Evolutionary conservation across 2,113 vertebrate genomes (phyloP).

Genomic region (Mirza zaza): DNA sequence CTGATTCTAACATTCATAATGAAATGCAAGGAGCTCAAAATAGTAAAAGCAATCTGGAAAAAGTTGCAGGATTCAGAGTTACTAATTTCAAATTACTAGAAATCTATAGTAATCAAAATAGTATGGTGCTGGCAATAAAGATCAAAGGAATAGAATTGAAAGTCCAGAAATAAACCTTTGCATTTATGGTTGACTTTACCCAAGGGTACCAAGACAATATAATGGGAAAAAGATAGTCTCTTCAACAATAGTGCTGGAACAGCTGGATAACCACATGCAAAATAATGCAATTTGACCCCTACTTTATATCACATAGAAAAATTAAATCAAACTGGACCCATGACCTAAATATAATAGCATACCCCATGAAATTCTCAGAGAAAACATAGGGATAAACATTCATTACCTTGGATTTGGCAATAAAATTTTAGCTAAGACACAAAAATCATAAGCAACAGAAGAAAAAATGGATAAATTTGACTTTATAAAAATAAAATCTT

Average conservation of each 20-base stretch:
- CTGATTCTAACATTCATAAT: not conserved
- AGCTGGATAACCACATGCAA: not conserved
- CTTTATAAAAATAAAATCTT: not conserved
- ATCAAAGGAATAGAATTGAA: not conserved
- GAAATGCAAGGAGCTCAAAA: not conserved
- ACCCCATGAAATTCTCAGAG: not conserved
- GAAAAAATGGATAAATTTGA: not conserved
- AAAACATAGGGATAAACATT: not conserved
- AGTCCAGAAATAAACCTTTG: not conserved
- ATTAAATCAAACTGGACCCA: not conserved
- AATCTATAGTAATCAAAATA: not conserved
- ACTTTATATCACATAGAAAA: not conserved
- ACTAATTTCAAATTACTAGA: not conserved
- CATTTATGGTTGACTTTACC: not conserved
- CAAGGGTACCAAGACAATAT: not conserved
- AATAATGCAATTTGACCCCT: not conserved
- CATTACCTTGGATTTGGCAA: not conserved
- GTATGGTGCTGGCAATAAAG: not conserved
- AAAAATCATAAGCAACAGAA: not conserved
- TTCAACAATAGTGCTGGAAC: not conserved
- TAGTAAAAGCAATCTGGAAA: not conserved
- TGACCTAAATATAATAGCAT: not conserved
- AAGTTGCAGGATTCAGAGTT: not conserved
- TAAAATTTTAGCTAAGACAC: not conserved
- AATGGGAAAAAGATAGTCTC: not conserved